phyloP scores from a whole-genome alignment of 2,113 vertebrate species.

The Muscicapa adusta region DNA sequence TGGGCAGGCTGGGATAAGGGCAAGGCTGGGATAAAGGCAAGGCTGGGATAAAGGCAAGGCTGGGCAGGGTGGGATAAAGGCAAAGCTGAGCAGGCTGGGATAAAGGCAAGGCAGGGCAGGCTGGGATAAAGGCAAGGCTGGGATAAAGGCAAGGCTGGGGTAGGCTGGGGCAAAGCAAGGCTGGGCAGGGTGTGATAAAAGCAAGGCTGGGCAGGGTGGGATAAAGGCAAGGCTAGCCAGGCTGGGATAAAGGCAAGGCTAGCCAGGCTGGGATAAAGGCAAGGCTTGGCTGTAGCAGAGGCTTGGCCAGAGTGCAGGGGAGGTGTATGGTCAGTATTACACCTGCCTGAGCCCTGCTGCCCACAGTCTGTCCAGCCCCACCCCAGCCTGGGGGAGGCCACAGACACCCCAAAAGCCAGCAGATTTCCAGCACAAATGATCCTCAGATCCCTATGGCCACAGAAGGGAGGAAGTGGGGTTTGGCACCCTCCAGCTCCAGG shows the following conservation, averaged over 20 bases:
- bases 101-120: no score
- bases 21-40: background rate
- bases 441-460: background rate
- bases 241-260: no score
- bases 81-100: background rate
- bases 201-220: background rate
- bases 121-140: no score
- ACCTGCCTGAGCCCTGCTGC: background rate
- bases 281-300: background rate
- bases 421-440: background rate
- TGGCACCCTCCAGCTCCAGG: background rate
- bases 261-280: background rate
- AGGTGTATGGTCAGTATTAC: fast-evolving
- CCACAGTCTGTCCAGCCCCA: background rate
- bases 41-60: background rate
- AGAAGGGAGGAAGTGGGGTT: background rate
- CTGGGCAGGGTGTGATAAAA: background rate
- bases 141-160: background rate
- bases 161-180: background rate
- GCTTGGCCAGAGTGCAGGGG: background rate
- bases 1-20: background rate
- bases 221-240: no score
- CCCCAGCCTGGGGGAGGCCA: fast-evolving
- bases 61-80: background rate
- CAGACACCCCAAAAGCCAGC: background rate